Evolutionary conservation across 2,888 invertebrate genomes (phyloP).

Genomic region (Vanessa cardui): DNA sequence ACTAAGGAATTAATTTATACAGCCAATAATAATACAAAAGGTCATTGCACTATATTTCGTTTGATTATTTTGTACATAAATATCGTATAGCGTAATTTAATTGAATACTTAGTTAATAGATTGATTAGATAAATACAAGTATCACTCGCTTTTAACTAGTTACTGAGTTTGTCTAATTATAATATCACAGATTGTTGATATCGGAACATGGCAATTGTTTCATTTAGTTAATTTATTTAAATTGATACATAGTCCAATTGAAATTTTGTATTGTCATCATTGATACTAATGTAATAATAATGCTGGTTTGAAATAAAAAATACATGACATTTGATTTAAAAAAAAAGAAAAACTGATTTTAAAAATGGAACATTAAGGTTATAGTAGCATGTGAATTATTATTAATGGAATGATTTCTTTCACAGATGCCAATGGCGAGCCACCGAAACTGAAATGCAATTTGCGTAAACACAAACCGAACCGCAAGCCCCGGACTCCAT

Average conservation of each 20-base stretch:
- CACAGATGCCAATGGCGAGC: conserved; percentile 88
- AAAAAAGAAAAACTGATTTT: neutral
- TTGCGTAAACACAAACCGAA: conserved; percentile 99
- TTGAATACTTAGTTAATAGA: neutral
- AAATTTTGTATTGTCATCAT: too few relatives aligned
- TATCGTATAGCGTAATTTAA: neutral
- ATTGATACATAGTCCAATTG: neutral
- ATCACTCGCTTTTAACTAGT: neutral
- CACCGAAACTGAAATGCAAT: conserved; percentile 94
- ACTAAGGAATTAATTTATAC: too few relatives aligned
- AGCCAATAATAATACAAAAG: neutral
- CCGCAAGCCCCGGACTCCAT: conserved; percentile 98
- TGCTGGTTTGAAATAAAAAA: too few relatives aligned
- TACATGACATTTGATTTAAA: too few relatives aligned
- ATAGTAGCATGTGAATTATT: neutral
- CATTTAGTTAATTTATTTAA: neutral
- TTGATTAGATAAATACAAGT: neutral
- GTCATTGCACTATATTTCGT: neutral
- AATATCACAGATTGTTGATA: neutral
- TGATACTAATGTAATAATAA: too few relatives aligned
- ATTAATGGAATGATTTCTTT: conserved; percentile 33
- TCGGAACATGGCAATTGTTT: conserved; percentile 1
- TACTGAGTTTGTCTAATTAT: conserved; percentile 2
- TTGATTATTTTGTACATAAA: neutral
- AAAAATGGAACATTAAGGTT: neutral